Conservation (phyloP, 2,888 invertebrate genomes). For the Caenorhabditis imperialis region DNA sequence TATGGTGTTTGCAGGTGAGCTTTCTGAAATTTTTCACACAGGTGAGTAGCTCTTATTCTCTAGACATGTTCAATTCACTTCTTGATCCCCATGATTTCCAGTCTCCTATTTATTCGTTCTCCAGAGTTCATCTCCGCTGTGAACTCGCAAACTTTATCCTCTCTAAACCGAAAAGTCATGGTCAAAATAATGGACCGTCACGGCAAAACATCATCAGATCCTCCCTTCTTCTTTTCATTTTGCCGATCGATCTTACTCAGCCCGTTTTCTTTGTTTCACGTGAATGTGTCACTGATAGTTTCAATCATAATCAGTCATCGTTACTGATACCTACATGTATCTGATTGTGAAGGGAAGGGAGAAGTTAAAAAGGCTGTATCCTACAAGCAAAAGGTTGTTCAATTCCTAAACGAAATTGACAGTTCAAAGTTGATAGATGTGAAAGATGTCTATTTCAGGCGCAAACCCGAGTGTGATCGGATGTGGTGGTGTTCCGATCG, state of each 20-base stretch:
- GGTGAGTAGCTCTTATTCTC: too few species aligned
- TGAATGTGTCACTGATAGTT: constrained; percentile 4
- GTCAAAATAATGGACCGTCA: not conserved
- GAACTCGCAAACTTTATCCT: constrained; percentile 1
- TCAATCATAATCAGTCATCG: constrained; percentile 11
- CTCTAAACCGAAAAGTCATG: constrained; percentile 6
- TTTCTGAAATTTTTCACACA: too few species aligned
- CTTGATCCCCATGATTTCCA: not conserved
- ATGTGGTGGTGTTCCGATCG: constrained; percentile 17
- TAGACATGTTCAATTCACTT: too few species aligned
- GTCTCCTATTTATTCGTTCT: too few species aligned
- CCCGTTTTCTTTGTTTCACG: constrained; percentile 10
- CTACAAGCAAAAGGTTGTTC: not conserved
- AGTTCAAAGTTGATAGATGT: constrained; percentile 29
- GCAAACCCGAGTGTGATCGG: constrained; percentile 27
- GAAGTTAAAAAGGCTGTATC: too few species aligned
- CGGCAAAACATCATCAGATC: too few species aligned
- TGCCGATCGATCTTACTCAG: too few species aligned
- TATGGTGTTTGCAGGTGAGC: constrained; percentile 42
- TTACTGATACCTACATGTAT: not conserved
- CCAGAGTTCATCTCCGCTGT: too few species aligned
- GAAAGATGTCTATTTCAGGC: constrained; percentile 14
- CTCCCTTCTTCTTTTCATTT: not conserved
- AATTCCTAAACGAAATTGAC: not conserved
- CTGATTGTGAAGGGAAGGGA: too few species aligned